Evolutionary conservation across 2,888 invertebrate species (phyloP), one percentile per base, ranked within the genome.

Genomic region (Eristalis arbustorum): DNA sequence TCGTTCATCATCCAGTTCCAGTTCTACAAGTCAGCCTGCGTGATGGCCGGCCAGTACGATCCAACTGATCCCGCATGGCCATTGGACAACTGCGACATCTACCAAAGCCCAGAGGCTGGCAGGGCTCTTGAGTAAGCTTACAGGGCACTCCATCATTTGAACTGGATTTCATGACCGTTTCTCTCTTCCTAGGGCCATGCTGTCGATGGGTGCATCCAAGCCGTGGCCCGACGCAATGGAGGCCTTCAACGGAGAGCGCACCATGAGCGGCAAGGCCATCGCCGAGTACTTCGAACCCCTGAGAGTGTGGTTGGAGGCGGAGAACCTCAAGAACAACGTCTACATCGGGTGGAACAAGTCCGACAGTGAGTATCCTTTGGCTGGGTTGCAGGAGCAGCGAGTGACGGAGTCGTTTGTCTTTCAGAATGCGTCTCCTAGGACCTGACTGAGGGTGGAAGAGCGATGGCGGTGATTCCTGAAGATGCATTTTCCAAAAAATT

Each of bases 191-290:
- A 96, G 96, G 11, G 94, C 95, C 88, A 96, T 96, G 96, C 92
- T 96, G 49, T 94, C 95, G 88, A 92, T 96, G 94, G 96, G 96
- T 2, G 94, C 95, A 0, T 96, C 96, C 0, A 95, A 94, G 89
- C 96, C 96, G 1, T 97, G 97, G 97, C 96, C 95, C 18, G 97
- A 98, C 89, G 97, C 97, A 81, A 95, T 98, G 95, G 95, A 97
- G 91, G 94, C 94, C 10, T 93, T 98, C 31, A 97, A 97, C 0
- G 97, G 97, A 0, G 95, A 95, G 90, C 93, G 96, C 89, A 94
- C 93, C 71, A 96, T 98, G 96, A 95, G 95, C 82, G 96, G 96
- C 10, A 94, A 95, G 72, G 96, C 96, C 0, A 94, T 98, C 1
- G 92, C 97, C 83, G 96, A 97, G 91, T 97, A 96, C 92, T 98